Conservation (phyloP, 1,140 invertebrate species). For the Hycleus cichorii region DNA sequence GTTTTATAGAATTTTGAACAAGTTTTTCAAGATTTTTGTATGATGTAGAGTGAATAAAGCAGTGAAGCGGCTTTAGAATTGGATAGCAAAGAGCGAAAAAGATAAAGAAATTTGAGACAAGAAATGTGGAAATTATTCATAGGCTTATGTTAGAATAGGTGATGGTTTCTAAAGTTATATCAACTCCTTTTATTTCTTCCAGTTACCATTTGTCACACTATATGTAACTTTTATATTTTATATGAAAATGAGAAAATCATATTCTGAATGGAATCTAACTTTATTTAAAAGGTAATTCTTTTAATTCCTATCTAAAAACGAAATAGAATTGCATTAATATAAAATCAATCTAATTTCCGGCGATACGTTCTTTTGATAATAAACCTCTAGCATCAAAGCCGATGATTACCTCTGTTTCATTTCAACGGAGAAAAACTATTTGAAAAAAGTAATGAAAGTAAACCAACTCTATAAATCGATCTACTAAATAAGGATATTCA, state of each 20-base stretch:
- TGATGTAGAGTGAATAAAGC: constrained; percentile 35
- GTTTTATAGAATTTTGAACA: too few relatives aligned
- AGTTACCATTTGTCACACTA: constrained; percentile 33
- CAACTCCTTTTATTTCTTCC: constrained; percentile 32
- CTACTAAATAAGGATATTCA: constrained; percentile 3
- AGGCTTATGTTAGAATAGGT: constrained; percentile 32
- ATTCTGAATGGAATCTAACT: too few relatives aligned
- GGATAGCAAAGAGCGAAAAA: constrained; percentile 29
- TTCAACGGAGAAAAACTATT: too few relatives aligned
- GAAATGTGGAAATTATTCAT: constrained; percentile 39
- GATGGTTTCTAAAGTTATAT: constrained; percentile 29
- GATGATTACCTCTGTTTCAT: too few relatives aligned
- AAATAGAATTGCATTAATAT: too few relatives aligned
- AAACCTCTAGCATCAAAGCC: too few relatives aligned
- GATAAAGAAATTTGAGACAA: constrained; percentile 36
- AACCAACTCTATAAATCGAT: constrained; percentile 4
- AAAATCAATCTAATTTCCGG: too few relatives aligned
- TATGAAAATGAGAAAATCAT: constrained; percentile 1
- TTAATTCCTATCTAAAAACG: too few relatives aligned
- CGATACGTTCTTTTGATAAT: too few relatives aligned
- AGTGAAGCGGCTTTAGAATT: constrained; percentile 28
- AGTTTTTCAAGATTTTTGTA: too few relatives aligned
- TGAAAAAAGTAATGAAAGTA: background rate
- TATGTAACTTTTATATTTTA: constrained; percentile 14
- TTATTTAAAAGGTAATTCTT: too few relatives aligned